Conservation (phyloP, 2,113 vertebrate genomes). For the Neogobius melanostomus region DNA sequence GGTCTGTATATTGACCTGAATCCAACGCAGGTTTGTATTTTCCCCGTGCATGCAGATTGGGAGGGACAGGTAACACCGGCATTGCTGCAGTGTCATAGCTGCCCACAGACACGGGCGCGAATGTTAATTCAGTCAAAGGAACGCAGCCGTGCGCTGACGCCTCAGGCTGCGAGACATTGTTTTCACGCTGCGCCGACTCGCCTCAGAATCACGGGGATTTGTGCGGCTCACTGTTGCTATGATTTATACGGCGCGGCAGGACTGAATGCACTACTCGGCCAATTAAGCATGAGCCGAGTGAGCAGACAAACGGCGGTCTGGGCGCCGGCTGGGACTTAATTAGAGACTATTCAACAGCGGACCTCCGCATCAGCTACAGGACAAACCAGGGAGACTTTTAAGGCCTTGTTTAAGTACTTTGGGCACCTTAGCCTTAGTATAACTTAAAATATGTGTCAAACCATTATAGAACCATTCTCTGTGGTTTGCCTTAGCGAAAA, state of each 20-base stretch:
- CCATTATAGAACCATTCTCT: no score
- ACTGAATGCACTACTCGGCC: not conserved
- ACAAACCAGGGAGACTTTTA: no score
- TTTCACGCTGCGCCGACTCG: not conserved
- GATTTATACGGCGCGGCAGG: not conserved
- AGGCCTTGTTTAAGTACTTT: no score
- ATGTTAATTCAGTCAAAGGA: conserved; percentile 28
- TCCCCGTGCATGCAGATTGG: no score
- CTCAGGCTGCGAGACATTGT: not conserved
- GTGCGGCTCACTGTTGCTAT: not conserved
- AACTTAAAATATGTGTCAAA: no score
- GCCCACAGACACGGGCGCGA: not conserved
- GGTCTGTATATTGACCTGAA: no score
- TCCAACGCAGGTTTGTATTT: no score
- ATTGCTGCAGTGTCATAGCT: conserved; percentile 7
- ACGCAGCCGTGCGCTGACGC: conserved; percentile 11
- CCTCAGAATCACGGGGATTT: not conserved
- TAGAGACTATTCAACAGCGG: not conserved
- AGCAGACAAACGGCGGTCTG: not conserved
- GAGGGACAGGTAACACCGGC: no score
- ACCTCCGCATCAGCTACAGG: no score
- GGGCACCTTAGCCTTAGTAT: no score
- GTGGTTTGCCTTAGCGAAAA: no score
- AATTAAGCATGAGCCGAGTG: not conserved
- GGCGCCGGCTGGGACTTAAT: not conserved